A percentile compares a stretch with the other conserved stretches of the same genome.
Conservation (phyloP, 2,888 invertebrate genomes). For the Tetragonisca angustula region DNA sequence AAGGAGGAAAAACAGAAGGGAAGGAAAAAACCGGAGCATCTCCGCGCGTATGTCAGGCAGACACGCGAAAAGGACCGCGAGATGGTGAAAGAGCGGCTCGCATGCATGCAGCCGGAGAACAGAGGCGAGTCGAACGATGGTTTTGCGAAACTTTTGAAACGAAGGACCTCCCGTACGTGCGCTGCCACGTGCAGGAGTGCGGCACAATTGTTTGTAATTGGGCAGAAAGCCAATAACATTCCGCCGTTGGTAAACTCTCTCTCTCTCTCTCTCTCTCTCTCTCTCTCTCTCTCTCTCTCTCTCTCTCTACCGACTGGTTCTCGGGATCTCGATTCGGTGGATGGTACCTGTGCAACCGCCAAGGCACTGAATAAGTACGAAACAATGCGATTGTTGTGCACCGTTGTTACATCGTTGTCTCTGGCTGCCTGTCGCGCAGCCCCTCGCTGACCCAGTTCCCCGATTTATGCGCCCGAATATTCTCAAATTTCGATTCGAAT, state of each 20-base stretch:
- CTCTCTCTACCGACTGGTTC: slow-evolving; percentile 46
- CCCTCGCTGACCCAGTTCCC: slow-evolving; percentile 26
- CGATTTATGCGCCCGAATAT: not conserved
- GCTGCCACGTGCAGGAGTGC: slow-evolving; percentile 41
- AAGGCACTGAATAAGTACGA: slow-evolving; percentile 51
- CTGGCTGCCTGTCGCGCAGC: slow-evolving; percentile 5
- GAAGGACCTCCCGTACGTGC: slow-evolving; percentile 13
- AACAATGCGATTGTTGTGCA: slow-evolving; percentile 45
- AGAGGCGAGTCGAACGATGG: not conserved
- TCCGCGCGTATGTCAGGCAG: not conserved
- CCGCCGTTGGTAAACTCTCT: slow-evolving; percentile 50
- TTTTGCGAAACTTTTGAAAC: slow-evolving; percentile 28
- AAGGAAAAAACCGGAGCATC: not conserved
- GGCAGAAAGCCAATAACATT: slow-evolving; percentile 67
- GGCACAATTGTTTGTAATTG: slow-evolving; percentile 59
- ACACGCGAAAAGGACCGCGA: not conserved
- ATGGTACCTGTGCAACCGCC: slow-evolving; percentile 17
- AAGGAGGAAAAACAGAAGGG: too few relatives aligned
- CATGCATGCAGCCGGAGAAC: not conserved
- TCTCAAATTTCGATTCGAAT: not conserved
- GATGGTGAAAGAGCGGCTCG: not conserved
- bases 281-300: slow-evolving; percentile 18
- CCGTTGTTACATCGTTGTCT: slow-evolving; percentile 24
- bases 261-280: too few relatives aligned
- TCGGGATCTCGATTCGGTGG: slow-evolving; percentile 50